Percentiles rank a stretch among this genome's conserved stretches.
Conservation (phyloP, 2,113 vertebrate genomes). For the Ctenodactylus gundi region DNA sequence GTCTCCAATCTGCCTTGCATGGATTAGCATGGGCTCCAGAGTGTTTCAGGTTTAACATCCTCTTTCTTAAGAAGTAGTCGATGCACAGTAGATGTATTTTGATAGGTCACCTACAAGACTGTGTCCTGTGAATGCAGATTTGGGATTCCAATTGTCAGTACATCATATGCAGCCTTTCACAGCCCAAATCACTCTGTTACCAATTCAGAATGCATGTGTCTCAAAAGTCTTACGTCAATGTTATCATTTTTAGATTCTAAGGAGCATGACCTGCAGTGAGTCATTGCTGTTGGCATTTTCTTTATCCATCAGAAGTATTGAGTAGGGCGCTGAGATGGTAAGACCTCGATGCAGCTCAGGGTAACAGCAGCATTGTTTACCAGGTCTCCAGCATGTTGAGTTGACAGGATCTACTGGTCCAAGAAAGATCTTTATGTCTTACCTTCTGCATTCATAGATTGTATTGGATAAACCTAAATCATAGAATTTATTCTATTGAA, state of each 20-base stretch:
- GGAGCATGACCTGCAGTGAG: not conserved
- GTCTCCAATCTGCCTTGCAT: not conserved
- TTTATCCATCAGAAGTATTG: not conserved
- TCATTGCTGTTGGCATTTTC: not conserved
- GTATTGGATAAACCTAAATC: not conserved
- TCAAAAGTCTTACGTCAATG: not conserved
- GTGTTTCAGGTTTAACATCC: not conserved
- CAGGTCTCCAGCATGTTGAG: not conserved
- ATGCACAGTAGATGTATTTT: not conserved
- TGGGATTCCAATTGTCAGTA: not conserved
- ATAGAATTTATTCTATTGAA: not conserved
- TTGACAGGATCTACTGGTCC: not conserved
- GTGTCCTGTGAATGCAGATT: not conserved
- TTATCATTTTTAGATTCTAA: not conserved
- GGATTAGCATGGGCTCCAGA: not conserved
- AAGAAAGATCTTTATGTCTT: not conserved
- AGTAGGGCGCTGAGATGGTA: not conserved
- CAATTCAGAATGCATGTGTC: not conserved
- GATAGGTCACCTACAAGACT: not conserved
- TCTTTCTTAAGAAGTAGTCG: not conserved
- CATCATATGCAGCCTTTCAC: not conserved
- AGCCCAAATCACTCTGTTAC: not conserved
- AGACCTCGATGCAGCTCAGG: no score
- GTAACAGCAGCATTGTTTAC: not conserved
- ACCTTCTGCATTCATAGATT: not conserved